Base-by-base conservation (phyloP, 2,888 invertebrate genomes). In the Macropis europaea region DNA sequence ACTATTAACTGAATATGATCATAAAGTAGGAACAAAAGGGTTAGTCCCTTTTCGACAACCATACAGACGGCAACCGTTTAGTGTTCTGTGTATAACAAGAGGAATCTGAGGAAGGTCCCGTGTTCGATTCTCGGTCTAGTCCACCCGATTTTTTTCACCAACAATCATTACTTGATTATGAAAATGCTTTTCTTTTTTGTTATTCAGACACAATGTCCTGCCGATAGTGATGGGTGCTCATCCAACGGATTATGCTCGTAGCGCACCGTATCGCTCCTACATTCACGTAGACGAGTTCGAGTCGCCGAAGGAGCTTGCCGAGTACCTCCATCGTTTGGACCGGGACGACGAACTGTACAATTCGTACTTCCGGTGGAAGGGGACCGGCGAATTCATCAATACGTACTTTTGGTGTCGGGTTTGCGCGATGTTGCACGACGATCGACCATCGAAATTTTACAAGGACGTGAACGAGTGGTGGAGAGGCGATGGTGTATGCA, bases 211-310 rank as follows among this genome's bases (percentile, higher is more conserved):
- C 83, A 95, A 97, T 90, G 95, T 97, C 43, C 90, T 99, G 77
- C 98, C 98, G 0, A 96, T 99, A 77, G 98, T 97, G 66, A 98
- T 99, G 98, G 98, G 99, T 0, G 98, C 97, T 0, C 94, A 96
- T 45, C 96, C 97, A 0, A 95, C 95, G 66, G 98, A 99, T 89
- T 99, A 99, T 90, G 95, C 94, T 70, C 93, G 95, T 45, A 94
- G 94, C 77, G 96, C 98, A 2, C 99, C 99, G 0, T 94, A 95
- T 87, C 94, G 96, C 82, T 97, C 97, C 2, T 99, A 96, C 91
- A 95, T 99, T 68, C 98, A 99, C 90, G 97, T 99, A 19, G 98
- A 99, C 88, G 98, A 99, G 90, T 99, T 98, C 89, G 94, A 94
- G 28, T 94, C 95, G 19, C 95, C 98, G 0, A 94, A 95, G 84